Conservation (phyloP, 2,797 vertebrate genomes). For the Sebastes minor region DNA sequence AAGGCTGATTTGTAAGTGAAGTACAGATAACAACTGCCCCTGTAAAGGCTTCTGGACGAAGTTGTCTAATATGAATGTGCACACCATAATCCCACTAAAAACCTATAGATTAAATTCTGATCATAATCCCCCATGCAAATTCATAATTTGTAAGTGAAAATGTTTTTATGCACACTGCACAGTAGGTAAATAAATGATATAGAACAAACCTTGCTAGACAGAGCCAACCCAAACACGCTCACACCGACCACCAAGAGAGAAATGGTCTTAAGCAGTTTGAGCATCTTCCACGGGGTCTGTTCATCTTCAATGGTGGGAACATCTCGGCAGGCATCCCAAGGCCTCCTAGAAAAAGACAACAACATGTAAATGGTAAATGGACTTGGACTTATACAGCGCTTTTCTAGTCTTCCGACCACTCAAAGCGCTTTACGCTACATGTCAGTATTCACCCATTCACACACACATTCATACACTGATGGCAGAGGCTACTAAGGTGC, state of each 20-base stretch:
- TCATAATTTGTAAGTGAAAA: not conserved
- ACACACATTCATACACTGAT: too few species aligned
- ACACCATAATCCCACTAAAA: too few species aligned
- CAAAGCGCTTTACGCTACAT: too few species aligned
- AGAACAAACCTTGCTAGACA: conserved; percentile 74
- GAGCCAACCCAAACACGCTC: conserved; percentile 60
- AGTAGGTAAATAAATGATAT: not conserved
- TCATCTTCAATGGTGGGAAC: conserved; percentile 62
- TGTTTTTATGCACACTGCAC: not conserved
- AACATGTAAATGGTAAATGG: too few species aligned
- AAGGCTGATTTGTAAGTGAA: not conserved
- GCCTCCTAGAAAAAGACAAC: conserved; percentile 7
- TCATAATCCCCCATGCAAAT: not conserved
- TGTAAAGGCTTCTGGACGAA: too few species aligned
- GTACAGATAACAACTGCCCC: not conserved
- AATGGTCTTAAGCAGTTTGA: conserved; percentile 50
- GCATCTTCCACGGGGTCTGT: conserved; percentile 61
- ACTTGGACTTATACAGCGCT: too few species aligned
- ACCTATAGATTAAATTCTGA: not conserved
- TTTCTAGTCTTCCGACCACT: too few species aligned
- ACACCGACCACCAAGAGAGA: conserved; percentile 13
- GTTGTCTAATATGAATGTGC: too few species aligned
- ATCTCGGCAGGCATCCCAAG: conserved; percentile 66
- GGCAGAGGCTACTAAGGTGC: too few species aligned
- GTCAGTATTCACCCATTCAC: too few species aligned